Conservation (phyloP, 2,113 vertebrate genomes). For the Sminthopsis crassicaudata region DNA sequence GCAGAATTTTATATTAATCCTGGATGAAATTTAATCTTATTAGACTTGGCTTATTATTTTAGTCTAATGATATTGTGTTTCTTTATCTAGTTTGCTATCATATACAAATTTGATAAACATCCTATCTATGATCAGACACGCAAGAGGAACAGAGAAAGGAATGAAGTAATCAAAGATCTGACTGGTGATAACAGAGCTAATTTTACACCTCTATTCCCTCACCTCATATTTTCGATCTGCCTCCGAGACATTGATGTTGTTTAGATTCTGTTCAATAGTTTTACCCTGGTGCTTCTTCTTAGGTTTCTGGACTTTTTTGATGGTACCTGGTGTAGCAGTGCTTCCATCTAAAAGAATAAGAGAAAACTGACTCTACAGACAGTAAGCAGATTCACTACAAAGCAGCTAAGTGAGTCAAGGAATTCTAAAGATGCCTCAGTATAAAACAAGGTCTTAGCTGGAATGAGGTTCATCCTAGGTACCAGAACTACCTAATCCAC, state of each 20-base stretch:
- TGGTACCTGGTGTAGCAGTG: slow-evolving; percentile 61
- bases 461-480: slow-evolving; percentile 27
- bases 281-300: slow-evolving; percentile 87
- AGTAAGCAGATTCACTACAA: not conserved
- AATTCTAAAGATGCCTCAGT: slow-evolving; percentile 23
- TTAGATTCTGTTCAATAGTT: slow-evolving; percentile 93
- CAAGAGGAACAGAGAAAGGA: not conserved
- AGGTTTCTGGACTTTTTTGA: slow-evolving; percentile 81
- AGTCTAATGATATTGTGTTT: not conserved
- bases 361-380: not conserved
- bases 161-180: slow-evolving; percentile 25
- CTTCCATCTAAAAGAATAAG: slow-evolving; percentile 62
- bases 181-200: not conserved
- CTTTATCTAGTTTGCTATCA: not conserved
- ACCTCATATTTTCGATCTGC: slow-evolving; percentile 89
- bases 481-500: not conserved
- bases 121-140: not conserved
- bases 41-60: not conserved
- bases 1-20: not conserved
- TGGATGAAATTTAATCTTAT: not conserved
- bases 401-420: not conserved
- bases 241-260: slow-evolving; percentile 89
- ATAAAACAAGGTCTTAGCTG: not conserved
- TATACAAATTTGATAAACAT: not conserved
- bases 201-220: slow-evolving; percentile 27